A percentile compares a stretch with the other conserved stretches of the same genome.
Conservation (phyloP, 2,113 vertebrate genomes). For the Rousettus leschenaultii region DNA sequence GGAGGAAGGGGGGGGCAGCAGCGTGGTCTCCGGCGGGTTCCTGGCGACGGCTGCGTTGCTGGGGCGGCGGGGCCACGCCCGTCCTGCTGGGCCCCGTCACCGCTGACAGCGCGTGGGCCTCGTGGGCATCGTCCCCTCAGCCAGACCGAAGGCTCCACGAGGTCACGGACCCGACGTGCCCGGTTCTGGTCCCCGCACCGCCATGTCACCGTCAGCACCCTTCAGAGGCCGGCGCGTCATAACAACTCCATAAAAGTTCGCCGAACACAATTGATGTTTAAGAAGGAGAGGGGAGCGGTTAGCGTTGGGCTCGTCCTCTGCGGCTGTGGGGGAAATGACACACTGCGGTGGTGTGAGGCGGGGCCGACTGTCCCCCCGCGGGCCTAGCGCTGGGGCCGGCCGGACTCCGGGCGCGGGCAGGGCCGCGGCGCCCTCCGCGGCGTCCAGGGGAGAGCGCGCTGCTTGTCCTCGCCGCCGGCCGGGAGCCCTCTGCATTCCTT, state of each 20-base stretch:
- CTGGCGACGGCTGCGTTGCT: rapidly evolving
- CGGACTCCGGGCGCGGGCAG: too few species aligned
- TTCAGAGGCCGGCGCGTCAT: not conserved
- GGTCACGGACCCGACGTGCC: rapidly evolving
- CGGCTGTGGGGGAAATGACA: rapidly evolving
- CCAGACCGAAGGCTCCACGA: rapidly evolving
- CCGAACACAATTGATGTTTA: not conserved
- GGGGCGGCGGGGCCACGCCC: too few species aligned
- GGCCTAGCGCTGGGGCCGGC: not conserved
- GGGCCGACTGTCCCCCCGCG: too few species aligned
- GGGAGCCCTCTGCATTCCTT: rapidly evolving
- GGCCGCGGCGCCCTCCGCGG: not conserved
- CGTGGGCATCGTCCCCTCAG: rapidly evolving
- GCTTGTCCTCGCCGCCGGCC: rapidly evolving
- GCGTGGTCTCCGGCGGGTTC: not conserved
- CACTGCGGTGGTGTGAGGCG: rapidly evolving
- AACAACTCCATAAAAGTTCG: not conserved
- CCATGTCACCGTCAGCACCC: too few species aligned
- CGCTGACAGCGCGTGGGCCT: not conserved
- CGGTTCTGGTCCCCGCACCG: too few species aligned
- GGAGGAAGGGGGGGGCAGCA: not conserved
- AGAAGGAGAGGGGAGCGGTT: not conserved
- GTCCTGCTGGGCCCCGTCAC: too few species aligned
- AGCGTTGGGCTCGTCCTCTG: rapidly evolving
- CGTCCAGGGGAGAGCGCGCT: rapidly evolving